These are phyloP conservation scores for Sternotherus odoratus DNA, from an alignment of 2,797 vertebrate species.

Conservation along the genomic window DNA sequence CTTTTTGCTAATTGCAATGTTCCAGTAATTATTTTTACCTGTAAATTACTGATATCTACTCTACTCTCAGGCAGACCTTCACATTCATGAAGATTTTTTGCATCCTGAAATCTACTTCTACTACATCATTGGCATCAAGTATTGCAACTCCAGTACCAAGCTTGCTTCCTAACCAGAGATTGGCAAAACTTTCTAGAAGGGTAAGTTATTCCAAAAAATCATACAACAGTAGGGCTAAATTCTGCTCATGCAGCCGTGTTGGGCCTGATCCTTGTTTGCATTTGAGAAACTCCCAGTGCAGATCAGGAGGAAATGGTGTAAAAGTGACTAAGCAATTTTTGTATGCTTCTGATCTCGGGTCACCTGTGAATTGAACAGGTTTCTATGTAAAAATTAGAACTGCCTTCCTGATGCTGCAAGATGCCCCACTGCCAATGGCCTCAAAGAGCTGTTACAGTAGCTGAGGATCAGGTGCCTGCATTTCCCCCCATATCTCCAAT, in stretches of 20 bases:
- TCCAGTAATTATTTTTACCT: neutral
- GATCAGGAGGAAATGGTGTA: neutral
- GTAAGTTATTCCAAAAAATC: conserved; percentile 22
- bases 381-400: neutral
- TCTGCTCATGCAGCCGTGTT: neutral
- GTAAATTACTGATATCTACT: neutral
- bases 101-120: neutral
- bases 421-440: neutral
- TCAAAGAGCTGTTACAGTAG: conserved; percentile 22
- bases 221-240: neutral
- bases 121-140: neutral
- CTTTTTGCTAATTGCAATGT: neutral
- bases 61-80: neutral
- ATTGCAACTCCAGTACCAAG: neutral
- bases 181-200: neutral
- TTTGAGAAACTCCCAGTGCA: neutral
- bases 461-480: neutral
- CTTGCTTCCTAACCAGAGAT: neutral
- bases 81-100: neutral
- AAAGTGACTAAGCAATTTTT: neutral
- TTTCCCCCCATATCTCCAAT: neutral
- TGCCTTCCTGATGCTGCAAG: neutral
- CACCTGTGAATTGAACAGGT: neutral
- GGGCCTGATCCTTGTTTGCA: neutral
- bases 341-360: neutral